Evolutionary conservation across 2,113 vertebrate species (phyloP), one percentile per base, ranked within the genome.

Genomic region (Anthoscopus minutus): DNA sequence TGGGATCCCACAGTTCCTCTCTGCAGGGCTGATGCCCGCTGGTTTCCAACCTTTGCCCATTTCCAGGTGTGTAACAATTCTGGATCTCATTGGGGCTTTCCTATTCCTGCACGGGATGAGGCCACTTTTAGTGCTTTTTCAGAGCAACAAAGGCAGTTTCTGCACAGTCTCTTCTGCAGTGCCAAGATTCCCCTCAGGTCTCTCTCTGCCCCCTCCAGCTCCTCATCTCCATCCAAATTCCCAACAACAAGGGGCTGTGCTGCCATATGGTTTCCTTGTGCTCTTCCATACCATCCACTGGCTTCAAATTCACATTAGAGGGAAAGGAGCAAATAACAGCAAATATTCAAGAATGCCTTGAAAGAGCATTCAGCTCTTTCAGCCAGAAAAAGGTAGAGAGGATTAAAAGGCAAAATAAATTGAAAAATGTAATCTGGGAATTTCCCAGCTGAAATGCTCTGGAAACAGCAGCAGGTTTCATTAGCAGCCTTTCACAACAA

Each of bases 281-380:
- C 40, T 79, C 1, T 44, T 87, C 37, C 31, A 23, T 4, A 28
- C 21, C 44, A 14, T 3, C 1, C 40, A 31, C 44, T 71, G 85
- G 28, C 53, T 92, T 48, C 74, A 56, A 69, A 89, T 82, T 56
- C 50, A 35, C 53, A 85, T 76, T 30, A 53, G 53, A 82, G 45
- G 17, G 21, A 74, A 69, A 67, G 45, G 28, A 89, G 61, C 40
- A 72, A 73, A 85, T 37, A 85, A 40, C 22, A 71, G 66, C 58
- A 67, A 82, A 82, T 88, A 82, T 28, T 79, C 66, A 67, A 88
- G 50, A 72, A 51, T 40, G 42, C 9, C 62, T 72, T 64, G 71
- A 86, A 88, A 86, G 22, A 86, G 57, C 40, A n/a, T n/a, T n/a
- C n/a, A n/a, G n/a, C n/a, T n/a, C 72, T 72, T 93, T 80, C 54